Base-by-base conservation (phyloP, 2,113 vertebrate species). In the Peromyscus leucopus region DNA sequence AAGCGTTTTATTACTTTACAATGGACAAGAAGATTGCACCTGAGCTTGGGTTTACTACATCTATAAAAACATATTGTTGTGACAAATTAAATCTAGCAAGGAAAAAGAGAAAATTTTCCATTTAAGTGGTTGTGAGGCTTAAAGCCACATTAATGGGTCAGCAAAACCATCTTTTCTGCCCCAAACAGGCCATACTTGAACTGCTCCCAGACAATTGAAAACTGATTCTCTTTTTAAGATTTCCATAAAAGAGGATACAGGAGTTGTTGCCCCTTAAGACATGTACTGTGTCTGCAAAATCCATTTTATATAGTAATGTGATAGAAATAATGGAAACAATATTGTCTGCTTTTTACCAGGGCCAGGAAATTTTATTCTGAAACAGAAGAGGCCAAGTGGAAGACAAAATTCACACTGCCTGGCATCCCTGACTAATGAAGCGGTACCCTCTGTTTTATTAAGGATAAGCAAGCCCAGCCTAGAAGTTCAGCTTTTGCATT, bases 371-470 rank as follows among this genome's bases (percentile, higher is more conserved):
- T 95, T 93, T 88, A 63, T 97, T 98, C 97, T 97, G 83, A 98
- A 97, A 95, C 89, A 89, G 72, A 82, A 4, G 89, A 74, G 84
- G 98, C 78, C 86, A 97, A 98, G 97, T 93, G 22, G 82, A 96
- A 98, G 98, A 97, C 98, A 93, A 92, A 97, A 98, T 97, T 85
- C 97, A 93, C 72, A 91, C 96, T 96, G 79, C 95, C 94, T 97
- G 75, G 24, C 97, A 0, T 96, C 98, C 98, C 97, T 92, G 97
- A 98, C 98, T 97, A 98, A 98, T 98, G 94, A 98, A 98, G 97
- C 74, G 75, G 75, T 92, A 82, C 46, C 91, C 98, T 97, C 85
- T 89, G 95, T 96, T 98, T 98, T 98, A 98, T 98, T 97, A 97
- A 98, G 95, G 87, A 96, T 97, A 96, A 98, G 88, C 67, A 93